Base-by-base conservation (phyloP, 2,113 vertebrate genomes). In the Egretta garzetta region DNA sequence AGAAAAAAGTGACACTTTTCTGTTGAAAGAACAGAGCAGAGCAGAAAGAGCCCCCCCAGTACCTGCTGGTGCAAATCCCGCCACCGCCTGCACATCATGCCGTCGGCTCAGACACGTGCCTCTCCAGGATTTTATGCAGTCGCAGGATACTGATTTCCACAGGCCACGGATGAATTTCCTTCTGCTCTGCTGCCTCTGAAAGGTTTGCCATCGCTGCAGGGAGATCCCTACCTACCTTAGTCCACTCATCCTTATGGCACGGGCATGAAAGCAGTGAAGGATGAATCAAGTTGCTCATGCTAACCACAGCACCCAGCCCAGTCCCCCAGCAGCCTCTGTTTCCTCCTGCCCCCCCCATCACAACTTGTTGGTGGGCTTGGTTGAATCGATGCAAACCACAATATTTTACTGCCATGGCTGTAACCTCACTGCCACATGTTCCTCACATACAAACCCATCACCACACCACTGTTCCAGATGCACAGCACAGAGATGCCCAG, bases 61-160 rank as follows among this genome's bases (percentile, higher is more conserved):
- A 43, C 35, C 35, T 12, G 58, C n/a, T n/a, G n/a, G n/a, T n/a
- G n/a, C n/a, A n/a, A n/a, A n/a, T n/a, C n/a, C n/a, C n/a, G n/a
- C n/a, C n/a, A n/a, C n/a, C n/a, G n/a, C n/a, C n/a, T n/a, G n/a
- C n/a, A n/a, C n/a, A n/a, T n/a, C n/a, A n/a, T n/a, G n/a, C 50
- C 2, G 6, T 16, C 3, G 0, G 32, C 56, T 70, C 70, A 15
- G 27, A 76, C 28, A 20, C 0, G 1, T 2, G 32, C 35, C 63
- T 56, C 7, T 1, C 1, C 2, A 6, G 56, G 41, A 70, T 58
- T 50, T 79, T 13, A 35, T 5, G 3, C 35, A 75, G 68, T 15
- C 58, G 56, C 22, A 76, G 14, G 14, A 22, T 45, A 67, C 12
- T 7, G 52, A 37, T 62, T 71, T 45, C 56, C 60, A 75, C 35